Conservation (phyloP, 64 coral and sea anemone species). For the Cladopsammia gracilis region DNA sequence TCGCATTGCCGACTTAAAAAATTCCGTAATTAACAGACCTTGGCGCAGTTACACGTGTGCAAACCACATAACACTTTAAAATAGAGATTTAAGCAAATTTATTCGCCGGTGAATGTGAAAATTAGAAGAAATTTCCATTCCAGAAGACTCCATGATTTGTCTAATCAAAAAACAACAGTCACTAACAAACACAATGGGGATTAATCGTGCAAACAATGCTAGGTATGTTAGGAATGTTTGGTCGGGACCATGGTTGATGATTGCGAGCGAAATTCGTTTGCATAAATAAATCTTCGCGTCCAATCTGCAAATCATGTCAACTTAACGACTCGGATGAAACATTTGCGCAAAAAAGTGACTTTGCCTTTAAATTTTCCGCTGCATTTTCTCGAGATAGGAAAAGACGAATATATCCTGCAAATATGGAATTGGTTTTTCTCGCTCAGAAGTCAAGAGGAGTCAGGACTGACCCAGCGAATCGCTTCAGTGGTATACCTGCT, state of each 20-base stretch:
- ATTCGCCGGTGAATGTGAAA: constrained; percentile 13
- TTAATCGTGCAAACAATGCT: constrained; percentile 4
- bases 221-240: constrained; percentile 31
- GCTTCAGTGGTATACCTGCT: no score
- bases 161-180: constrained; percentile 30
- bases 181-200: constrained; percentile 3
- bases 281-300: no score
- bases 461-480: no score
- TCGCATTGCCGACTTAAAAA: constrained; percentile 4
- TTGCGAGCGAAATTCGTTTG: no score
- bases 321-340: no score
- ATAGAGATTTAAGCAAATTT: not conserved
- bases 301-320: no score
- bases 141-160: constrained; percentile 13
- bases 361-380: no score
- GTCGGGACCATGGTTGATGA: not conserved
- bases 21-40: not conserved
- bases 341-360: no score
- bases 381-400: no score
- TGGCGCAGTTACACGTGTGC: not conserved
- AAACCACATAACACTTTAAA: constrained; percentile 2
- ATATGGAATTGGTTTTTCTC: no score
- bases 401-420: no score
- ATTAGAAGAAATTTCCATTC: not conserved
- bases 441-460: no score